Evolutionary conservation across 2,888 invertebrate species (phyloP), one percentile per base, ranked within the genome.

Genomic region (Cheiracanthium punctorium): DNA sequence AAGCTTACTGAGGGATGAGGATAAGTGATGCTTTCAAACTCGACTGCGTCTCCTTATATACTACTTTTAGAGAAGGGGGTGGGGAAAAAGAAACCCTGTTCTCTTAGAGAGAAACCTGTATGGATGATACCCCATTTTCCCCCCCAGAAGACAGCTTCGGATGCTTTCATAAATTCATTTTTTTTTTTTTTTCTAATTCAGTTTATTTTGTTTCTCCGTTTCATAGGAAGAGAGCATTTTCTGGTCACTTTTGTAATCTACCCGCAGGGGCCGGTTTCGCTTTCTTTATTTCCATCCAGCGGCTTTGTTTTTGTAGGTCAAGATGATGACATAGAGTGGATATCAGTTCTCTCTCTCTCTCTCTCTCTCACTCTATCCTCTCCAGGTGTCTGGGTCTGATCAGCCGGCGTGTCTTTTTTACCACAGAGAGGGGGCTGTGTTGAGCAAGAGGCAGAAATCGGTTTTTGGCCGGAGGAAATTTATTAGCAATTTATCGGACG

Each of bases 271-370:
- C 58, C 58, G 58, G 58, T 58, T 58, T 58, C 58, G 24, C 14
- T 41, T 43, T 65, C 12, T 75, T 52, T 32, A 32, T 67, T 58
- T 71, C 58, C 48, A 65, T 71, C 65, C 64, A 71, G 24, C 69
- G 76, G 82, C 77, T 82, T 82, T 76, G 72, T 82, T 82, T 82
- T 82, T 76, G 72, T 82, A 72, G 82, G 82, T 82, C 82, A 77
- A 82, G 76, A 82, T 82, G 82, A 82, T 82, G 82, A 77, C 76
- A 82, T 82, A 32, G 14, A 20, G 64, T 64, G n/a, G n/a, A n/a
- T n/a, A 17, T 20, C 5, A 58, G 58, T 32, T n/a, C n/a, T n/a
- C n/a, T n/a, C n/a, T n/a, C n/a, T n/a, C n/a, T n/a, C n/a, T n/a
- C n/a, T n/a, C n/a, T n/a, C n/a, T n/a, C n/a, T n/a, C n/a, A n/a